Conservation (phyloP, 2,797 vertebrate species). For the Xerus rutilus region DNA sequence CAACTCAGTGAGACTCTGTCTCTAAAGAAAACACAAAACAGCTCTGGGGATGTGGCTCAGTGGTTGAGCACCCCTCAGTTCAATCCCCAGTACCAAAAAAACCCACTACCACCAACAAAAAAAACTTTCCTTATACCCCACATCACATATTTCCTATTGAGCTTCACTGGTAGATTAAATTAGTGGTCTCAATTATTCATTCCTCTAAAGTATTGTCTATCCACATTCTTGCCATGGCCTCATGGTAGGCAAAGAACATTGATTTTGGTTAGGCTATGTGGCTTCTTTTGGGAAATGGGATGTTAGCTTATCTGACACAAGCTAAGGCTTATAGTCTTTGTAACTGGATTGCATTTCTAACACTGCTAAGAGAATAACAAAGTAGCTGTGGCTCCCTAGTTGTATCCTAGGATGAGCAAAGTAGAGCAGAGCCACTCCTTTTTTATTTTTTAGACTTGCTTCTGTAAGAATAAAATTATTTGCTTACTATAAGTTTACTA, state of each 20-base stretch:
- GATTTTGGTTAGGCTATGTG: not conserved
- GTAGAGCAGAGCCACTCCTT: not conserved
- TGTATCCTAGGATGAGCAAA: conserved; percentile 9
- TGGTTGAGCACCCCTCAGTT: too few relatives aligned
- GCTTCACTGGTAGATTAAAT: not conserved
- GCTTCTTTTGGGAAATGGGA: not conserved
- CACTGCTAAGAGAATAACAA: not conserved
- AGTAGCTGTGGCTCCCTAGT: not conserved
- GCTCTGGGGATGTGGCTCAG: too few relatives aligned
- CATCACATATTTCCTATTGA: not conserved
- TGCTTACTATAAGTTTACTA: conserved; percentile 17
- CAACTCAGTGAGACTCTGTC: too few relatives aligned
- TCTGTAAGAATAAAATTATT: conserved; percentile 51
- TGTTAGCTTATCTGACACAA: not conserved
- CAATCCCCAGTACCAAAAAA: too few relatives aligned
- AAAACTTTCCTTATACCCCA: not conserved
- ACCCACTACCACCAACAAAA: not conserved
- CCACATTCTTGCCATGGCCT: not conserved
- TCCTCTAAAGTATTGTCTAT: not conserved
- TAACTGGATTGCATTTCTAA: not conserved
- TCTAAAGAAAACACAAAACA: too few relatives aligned
- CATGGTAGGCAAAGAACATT: not conserved
- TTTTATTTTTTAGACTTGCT: conserved; percentile 24
- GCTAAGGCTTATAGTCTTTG: not conserved
- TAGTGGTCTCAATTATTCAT: not conserved